Evolutionary conservation across 2,888 invertebrate species (phyloP).

Genomic region (Syrista parreyssii): DNA sequence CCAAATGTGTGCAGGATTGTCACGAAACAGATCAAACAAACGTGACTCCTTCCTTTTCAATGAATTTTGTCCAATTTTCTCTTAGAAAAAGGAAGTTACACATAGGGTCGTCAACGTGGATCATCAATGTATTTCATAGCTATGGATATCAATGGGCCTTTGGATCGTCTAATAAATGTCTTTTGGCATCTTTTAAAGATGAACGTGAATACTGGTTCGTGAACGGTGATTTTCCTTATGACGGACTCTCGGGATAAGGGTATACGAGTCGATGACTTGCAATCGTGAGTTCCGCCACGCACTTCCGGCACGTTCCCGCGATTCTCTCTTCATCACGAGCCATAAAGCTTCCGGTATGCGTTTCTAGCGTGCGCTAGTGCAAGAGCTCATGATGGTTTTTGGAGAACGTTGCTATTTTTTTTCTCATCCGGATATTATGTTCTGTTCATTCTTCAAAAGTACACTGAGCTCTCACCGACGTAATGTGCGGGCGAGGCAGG

Average conservation of each 20-base stretch:
- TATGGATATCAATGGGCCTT: neutral
- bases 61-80: neutral
- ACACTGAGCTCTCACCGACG: neutral
- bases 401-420: neutral
- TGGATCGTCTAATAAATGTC: neutral
- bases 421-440: neutral
- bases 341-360: neutral
- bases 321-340: neutral
- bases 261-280: neutral
- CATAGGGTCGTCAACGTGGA: neutral
- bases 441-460: neutral
- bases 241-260: neutral
- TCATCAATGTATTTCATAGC: neutral
- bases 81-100: neutral
- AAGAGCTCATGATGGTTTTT: neutral
- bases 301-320: constrained; percentile 5
- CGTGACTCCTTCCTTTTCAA: neutral
- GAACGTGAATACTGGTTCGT: neutral
- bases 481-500: neutral
- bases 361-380: neutral
- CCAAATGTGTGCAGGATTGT: neutral
- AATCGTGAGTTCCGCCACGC: constrained; percentile 3
- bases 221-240: neutral
- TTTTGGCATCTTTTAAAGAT: neutral
- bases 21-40: neutral